Evolutionary conservation across 2,113 vertebrate species (phyloP), one percentile per base, ranked within the genome.

Genomic region (Orycteropus afer): DNA sequence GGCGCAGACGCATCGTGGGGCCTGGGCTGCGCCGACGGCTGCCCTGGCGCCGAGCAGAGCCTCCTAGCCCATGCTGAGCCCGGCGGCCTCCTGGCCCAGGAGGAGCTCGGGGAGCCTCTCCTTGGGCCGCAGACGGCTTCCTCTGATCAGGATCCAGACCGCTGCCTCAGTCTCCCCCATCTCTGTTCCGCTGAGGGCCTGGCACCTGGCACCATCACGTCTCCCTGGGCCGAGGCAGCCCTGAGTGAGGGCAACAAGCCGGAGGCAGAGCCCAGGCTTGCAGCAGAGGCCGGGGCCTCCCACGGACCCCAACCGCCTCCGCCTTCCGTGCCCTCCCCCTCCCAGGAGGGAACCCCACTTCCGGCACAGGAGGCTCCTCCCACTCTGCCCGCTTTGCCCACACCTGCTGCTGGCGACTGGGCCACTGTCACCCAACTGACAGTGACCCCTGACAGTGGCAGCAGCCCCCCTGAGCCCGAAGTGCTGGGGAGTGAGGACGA

Each of bases 401-500:
- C 0, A 95, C 98, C 0, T 5, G 98, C 5, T 91, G 96, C 69
- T 37, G 40, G 93, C 95, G 57, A 94, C 71, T 57, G 45, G 61
- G 78, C 59, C 20, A 22, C 84, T 1, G 80, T 22, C 51, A 1
- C 51, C 0, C 9, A 80, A 67, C 25, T 25, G 0, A 67, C n/a
- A 29, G 55, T 1, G 17, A 27, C 13, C 7, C 57, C 18, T 1
- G 49, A 74, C 8, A 11, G 27, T 0, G 97, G 98, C 2, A 5
- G 98, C 73, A 98, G 98, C 93, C 98, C 99, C 0, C 98, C 98
- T 0, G 98, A 99, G 85, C 97, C 83, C 47, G 98, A 99, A 0
- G 99, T 98, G 37, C 98, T 98, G 86, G 96, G 97, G 69, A 99
- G 99, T 0, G 98, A 98, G 9, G 98, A 99, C 0, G 98, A 98